phyloP scores from a whole-genome alignment of 2,113 vertebrate species.

The Heptranchias perlo region DNA sequence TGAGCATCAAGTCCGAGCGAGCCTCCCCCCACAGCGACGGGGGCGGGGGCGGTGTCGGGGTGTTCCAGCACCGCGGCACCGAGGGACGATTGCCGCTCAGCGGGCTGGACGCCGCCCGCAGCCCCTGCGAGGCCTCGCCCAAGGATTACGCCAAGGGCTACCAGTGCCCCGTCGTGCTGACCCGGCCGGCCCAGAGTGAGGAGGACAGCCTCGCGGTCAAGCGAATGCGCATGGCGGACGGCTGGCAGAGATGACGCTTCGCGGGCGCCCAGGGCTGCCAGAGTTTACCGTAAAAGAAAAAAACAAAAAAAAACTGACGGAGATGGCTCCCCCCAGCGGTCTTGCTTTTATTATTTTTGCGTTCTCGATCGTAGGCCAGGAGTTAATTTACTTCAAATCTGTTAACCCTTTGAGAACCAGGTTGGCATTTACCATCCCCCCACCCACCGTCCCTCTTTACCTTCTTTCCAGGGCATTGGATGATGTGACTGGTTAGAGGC shows the following conservation, averaged over 20 bases:
- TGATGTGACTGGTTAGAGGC: not conserved
- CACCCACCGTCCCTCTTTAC: not conserved
- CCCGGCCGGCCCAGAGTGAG: conserved; percentile 53
- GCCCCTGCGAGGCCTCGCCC: conserved; percentile 45
- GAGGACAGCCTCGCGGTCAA: conserved; percentile 50
- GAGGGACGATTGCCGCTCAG: conserved; percentile 49
- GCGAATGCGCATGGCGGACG: conserved; percentile 56
- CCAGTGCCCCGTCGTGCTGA: conserved; percentile 48
- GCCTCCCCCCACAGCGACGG: conserved; percentile 68
- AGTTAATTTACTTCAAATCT: not conserved
- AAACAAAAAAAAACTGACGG: not conserved
- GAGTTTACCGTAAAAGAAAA: not conserved
- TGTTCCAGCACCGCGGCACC: conserved; percentile 55
- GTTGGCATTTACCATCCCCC: not conserved
- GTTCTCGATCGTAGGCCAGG: not conserved
- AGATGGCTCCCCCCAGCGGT: not conserved
- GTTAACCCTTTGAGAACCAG: conserved; percentile 10
- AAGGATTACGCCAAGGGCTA: conserved; percentile 64
- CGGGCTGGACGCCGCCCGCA: conserved; percentile 45
- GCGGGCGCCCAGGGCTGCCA: not conserved
- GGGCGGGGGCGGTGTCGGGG: conserved; percentile 52
- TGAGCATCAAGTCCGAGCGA: conserved; percentile 84
- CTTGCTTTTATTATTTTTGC: conserved; percentile 44
- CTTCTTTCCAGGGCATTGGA: not conserved
- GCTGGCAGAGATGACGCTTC: conserved; percentile 76